phyloP scores from a whole-genome alignment of 2,797 vertebrate species.

The Antennarius maculatus region DNA sequence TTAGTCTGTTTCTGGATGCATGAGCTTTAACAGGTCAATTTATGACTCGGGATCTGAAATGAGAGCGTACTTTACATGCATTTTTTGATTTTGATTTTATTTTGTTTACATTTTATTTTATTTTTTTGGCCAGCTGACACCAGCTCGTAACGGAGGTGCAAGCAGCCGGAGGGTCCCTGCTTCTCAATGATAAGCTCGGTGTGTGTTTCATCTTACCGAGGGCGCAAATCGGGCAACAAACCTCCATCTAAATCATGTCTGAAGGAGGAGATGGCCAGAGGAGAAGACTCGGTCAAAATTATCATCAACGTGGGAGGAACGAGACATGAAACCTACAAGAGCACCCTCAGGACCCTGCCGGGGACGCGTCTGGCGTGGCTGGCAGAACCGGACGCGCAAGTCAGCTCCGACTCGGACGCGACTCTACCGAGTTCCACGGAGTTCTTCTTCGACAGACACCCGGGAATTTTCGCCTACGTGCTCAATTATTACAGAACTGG shows the following conservation, averaged over 20 bases:
- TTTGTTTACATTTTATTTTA: no score
- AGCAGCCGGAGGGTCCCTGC: constrained; percentile 68
- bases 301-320: constrained; percentile 97
- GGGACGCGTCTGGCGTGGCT: constrained; percentile 96
- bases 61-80: constrained; percentile 39
- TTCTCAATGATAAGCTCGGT: constrained; percentile 98
- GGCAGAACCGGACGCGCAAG: constrained; percentile 87
- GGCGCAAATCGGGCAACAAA: constrained; percentile 98
- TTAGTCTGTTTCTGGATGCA: constrained; percentile 10
- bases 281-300: constrained; percentile 96
- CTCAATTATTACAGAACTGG: constrained; percentile 98
- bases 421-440: constrained; percentile 76
- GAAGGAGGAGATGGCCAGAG: constrained; percentile 96
- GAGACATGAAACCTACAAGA: constrained; percentile 97
- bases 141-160: constrained; percentile 33
- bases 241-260: constrained; percentile 98
- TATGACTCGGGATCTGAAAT: constrained; percentile 39
- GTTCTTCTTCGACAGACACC: constrained; percentile 97
- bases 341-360: constrained; percentile 93
- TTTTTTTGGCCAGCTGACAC: constrained; percentile 12
- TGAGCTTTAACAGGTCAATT: constrained; percentile 10
- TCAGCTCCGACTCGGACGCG: constrained; percentile 80
- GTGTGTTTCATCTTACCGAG: constrained; percentile 99
- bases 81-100: constrained; percentile 28
- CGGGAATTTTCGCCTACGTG: constrained; percentile 96